Conservation (phyloP, 2,888 invertebrate genomes). For the Leucophenga montana region DNA sequence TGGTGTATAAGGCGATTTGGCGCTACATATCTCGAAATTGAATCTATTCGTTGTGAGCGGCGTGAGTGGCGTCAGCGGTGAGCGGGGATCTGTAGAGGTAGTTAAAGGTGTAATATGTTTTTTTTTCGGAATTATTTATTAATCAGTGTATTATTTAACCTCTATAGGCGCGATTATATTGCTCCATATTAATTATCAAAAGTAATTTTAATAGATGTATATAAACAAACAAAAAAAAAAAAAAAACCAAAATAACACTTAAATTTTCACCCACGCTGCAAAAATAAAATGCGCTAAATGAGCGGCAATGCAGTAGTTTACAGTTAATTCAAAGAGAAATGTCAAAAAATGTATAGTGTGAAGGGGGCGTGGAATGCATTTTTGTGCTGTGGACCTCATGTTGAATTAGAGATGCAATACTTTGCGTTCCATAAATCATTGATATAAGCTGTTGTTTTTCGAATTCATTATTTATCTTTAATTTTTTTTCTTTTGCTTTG, state of each 20-base stretch:
- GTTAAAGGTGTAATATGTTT: not conserved
- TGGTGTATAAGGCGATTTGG: constrained; percentile 1
- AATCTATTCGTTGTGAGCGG: constrained; percentile 52
- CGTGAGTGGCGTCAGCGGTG: constrained; percentile 59
- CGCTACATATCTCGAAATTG: constrained; percentile 45
- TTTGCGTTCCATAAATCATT: too few species aligned
- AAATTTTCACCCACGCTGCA: not conserved
- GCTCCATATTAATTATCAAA: constrained; percentile 42
- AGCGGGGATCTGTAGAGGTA: constrained; percentile 51
- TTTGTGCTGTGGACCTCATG: too few species aligned
- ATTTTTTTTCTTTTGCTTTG: too few species aligned
- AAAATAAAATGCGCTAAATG: not conserved
- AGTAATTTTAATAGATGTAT: not conserved
- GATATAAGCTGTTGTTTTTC: too few species aligned
- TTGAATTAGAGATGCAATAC: too few species aligned
- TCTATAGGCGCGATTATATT: constrained; percentile 55
- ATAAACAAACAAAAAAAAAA: constrained; percentile 15
- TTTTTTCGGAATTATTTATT: not conserved
- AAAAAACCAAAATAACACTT: not conserved
- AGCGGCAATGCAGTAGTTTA: not conserved
- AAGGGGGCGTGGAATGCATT: too few species aligned
- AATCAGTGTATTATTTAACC: constrained; percentile 36
- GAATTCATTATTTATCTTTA: too few species aligned
- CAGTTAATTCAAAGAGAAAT: not conserved
- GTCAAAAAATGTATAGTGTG: not conserved